Evolutionary conservation across 2,888 invertebrate species (phyloP).

Genomic region (Cataglyphis altisquamis): DNA sequence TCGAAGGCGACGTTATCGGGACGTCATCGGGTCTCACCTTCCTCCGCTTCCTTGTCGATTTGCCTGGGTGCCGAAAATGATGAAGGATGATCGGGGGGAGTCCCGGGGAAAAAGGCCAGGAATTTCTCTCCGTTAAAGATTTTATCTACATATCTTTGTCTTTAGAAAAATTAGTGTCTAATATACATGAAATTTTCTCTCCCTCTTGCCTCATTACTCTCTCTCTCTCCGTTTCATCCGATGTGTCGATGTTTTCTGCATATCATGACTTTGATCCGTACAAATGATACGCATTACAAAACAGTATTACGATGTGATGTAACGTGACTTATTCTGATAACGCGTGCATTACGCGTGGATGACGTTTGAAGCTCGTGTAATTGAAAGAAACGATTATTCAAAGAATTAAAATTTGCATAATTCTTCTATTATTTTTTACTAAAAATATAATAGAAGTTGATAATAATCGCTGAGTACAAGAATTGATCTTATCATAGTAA

Average conservation of each 20-base stretch:
- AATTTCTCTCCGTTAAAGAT: constrained; percentile 52
- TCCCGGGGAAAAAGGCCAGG: constrained; percentile 32
- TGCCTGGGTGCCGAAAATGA: neutral
- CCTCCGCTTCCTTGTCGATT: neutral
- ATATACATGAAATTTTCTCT: neutral
- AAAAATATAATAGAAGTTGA: neutral
- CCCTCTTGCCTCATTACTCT: neutral
- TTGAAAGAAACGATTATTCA: neutral
- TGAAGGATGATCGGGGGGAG: neutral
- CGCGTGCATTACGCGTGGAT: neutral
- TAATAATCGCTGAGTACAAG: neutral
- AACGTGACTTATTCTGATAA: neutral
- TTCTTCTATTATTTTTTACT: neutral
- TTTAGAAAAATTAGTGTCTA: neutral
- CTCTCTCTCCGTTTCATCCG: neutral
- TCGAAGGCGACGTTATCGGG: constrained; percentile 40
- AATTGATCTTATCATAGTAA: neutral
- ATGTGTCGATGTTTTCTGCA: neutral
- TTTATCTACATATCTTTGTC: constrained; percentile 54
- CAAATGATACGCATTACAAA: neutral
- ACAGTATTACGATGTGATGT: neutral
- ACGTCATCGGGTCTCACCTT: constrained; percentile 21
- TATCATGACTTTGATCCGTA: neutral
- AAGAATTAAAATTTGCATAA: neutral
- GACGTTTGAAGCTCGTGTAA: neutral